Conservation (phyloP, 2,888 invertebrate species). For the Blomia tropicalis region DNA sequence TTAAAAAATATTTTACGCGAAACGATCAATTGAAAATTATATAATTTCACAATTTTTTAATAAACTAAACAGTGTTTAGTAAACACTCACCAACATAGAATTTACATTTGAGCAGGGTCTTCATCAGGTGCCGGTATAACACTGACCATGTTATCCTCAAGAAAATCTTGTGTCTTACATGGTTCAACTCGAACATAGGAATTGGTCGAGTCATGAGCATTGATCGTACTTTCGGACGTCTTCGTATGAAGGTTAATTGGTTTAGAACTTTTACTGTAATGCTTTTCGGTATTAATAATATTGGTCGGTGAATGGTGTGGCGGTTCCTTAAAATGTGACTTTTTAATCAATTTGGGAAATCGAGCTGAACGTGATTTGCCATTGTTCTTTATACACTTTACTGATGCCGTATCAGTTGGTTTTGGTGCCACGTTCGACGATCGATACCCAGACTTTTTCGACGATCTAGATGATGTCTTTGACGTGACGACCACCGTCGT, state of each 20-base stretch:
- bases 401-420: too few relatives aligned
- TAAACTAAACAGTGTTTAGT: not conserved
- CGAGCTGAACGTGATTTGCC: not conserved
- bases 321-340: not conserved
- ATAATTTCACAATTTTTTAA: not conserved
- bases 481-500: too few relatives aligned
- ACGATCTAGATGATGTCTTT: too few relatives aligned
- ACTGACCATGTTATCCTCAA: not conserved
- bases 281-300: too few relatives aligned
- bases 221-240: not conserved
- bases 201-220: not conserved
- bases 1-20: not conserved
- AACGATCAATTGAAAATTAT: not conserved
- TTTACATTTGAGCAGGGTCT: too few relatives aligned
- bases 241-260: not conserved
- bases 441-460: too few relatives aligned
- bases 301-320: not conserved
- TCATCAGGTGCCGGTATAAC: constrained; percentile 13
- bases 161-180: not conserved
- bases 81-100: too few relatives aligned
- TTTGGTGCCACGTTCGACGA: too few relatives aligned
- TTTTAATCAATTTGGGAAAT: not conserved
- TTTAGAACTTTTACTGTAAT: not conserved
- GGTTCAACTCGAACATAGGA: not conserved
- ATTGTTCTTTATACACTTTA: too few relatives aligned